phyloP scores from a whole-genome alignment of 2,888 invertebrate species.

The Polymixis flavicincta region DNA sequence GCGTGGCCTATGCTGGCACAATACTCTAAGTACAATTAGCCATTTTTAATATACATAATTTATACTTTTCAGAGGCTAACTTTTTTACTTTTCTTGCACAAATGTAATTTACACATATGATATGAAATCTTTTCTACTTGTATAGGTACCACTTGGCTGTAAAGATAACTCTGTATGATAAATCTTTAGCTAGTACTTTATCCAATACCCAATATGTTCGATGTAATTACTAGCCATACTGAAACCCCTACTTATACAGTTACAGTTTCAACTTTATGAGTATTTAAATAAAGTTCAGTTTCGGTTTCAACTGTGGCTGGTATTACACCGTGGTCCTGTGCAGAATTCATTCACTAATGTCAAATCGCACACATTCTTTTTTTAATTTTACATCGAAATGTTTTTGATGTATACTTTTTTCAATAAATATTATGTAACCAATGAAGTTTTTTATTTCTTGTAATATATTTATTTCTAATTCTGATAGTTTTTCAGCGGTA shows the following conservation, averaged over 20 bases:
- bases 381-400: conserved; percentile 89
- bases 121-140: conserved; percentile 51
- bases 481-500: too few species aligned
- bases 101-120: conserved; percentile 55
- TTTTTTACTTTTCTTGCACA: conserved; percentile 66
- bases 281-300: conserved; percentile 34
- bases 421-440: conserved; percentile 87
- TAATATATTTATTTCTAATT: not conserved
- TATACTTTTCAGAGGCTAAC: conserved; percentile 65
- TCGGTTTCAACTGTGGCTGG: conserved; percentile 46
- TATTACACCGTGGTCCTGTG: conserved; percentile 56
- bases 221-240: conserved; percentile 44
- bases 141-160: conserved; percentile 73
- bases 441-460: conserved; percentile 60
- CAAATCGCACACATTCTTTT: conserved; percentile 81
- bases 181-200: conserved; percentile 60
- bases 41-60: conserved; percentile 65
- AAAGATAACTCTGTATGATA: conserved; percentile 67
- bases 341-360: conserved; percentile 64
- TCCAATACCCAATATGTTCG: conserved; percentile 47
- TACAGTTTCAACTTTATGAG: conserved; percentile 29
- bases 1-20: conserved; percentile 64
- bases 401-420: conserved; percentile 89
- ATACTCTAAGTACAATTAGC: conserved; percentile 72
- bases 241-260: conserved; percentile 14